Evolutionary conservation across 1,140 invertebrate genomes (phyloP).

Genomic region (Ostrea edulis): DNA sequence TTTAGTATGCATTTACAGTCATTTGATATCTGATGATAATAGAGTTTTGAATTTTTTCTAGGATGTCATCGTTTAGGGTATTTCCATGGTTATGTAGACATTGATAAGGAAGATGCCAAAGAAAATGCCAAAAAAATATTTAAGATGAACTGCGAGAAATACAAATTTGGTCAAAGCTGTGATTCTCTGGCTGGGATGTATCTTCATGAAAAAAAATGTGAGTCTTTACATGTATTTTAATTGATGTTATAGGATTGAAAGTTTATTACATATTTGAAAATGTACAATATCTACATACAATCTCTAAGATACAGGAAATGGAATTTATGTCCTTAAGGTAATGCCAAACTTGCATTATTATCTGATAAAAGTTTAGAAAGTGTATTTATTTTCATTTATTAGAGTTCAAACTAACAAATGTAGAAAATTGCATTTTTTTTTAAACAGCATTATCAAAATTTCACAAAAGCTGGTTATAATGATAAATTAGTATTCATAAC

Average conservation of each 20-base stretch:
- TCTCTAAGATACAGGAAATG: no score
- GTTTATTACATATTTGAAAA: neutral
- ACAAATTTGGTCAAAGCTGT: slow-evolving; percentile 22
- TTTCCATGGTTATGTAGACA: slow-evolving; percentile 24
- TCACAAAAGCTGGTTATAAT: no score
- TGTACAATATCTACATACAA: neutral
- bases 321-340: no score
- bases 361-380: no score
- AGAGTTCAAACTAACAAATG: no score
- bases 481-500: no score
- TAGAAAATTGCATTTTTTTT: no score
- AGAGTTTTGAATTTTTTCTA: neutral
- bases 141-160: slow-evolving; percentile 3
- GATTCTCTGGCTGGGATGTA: slow-evolving; percentile 11
- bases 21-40: neutral
- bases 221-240: neutral
- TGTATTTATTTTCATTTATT: no score
- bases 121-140: slow-evolving; percentile 3
- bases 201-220: slow-evolving; percentile 9
- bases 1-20: neutral
- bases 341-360: no score
- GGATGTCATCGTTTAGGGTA: neutral
- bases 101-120: neutral
- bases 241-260: neutral
- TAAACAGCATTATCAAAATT: no score